phyloP scores from a whole-genome alignment of 2,888 invertebrate species.

The Chymomyza procnemis region DNA sequence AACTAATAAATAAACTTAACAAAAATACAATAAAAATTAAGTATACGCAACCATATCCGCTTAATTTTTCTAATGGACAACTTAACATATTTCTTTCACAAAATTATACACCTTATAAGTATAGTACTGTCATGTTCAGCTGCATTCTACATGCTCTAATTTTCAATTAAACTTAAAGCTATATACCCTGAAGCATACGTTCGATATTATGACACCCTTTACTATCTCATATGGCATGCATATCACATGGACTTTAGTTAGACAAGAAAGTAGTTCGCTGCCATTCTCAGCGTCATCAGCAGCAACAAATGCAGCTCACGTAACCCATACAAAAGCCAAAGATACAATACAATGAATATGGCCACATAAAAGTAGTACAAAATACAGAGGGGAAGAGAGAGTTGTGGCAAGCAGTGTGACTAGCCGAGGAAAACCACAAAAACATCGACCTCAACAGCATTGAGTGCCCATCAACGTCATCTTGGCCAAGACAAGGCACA shows the following conservation, averaged over 20 bases:
- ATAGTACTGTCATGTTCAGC: too few species aligned
- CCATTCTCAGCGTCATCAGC: neutral
- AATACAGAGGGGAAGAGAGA: neutral
- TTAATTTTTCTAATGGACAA: too few species aligned
- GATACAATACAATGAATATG: neutral
- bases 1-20: too few species aligned
- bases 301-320: slow-evolving; percentile 4
- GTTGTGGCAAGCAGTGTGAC: too few species aligned
- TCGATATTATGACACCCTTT: neutral
- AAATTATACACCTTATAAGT: too few species aligned
- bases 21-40: too few species aligned
- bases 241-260: neutral
- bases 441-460: slow-evolving; percentile 47
- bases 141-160: neutral
- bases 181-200: neutral
- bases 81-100: too few species aligned
- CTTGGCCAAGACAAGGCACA: slow-evolving; percentile 26
- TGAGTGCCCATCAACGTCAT: slow-evolving; percentile 64
- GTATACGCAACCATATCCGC: too few species aligned
- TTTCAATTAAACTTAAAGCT: neutral
- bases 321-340: neutral
- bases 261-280: neutral
- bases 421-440: slow-evolving; percentile 29
- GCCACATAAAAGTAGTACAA: neutral
- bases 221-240: neutral